Evolutionary conservation across 2,797 vertebrate genomes (phyloP).

Genomic region (Poecilia picta): DNA sequence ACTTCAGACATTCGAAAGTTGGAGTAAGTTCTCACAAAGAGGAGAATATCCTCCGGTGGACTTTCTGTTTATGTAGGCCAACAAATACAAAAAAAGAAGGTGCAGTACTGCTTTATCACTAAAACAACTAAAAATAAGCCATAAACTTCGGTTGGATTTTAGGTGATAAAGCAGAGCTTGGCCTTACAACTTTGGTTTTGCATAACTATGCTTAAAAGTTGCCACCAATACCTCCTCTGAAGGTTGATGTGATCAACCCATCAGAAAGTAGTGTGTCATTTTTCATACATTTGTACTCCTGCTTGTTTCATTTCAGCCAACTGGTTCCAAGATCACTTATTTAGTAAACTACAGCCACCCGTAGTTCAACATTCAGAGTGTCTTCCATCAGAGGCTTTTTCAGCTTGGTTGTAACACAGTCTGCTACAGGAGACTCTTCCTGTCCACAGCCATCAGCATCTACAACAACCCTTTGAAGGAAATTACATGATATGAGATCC

Average conservation of each 20-base stretch:
- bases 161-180: not conserved
- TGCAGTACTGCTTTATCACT: too few relatives aligned
- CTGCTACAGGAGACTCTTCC: not conserved
- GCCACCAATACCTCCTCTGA: not conserved
- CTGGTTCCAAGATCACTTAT: not conserved
- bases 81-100: too few relatives aligned
- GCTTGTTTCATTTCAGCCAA: not conserved
- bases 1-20: too few relatives aligned
- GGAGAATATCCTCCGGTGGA: too few relatives aligned
- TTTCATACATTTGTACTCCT: not conserved
- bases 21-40: too few relatives aligned
- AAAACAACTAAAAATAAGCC: not conserved
- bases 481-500: not conserved
- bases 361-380: not conserved
- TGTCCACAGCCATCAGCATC: not conserved
- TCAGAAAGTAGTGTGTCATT: not conserved
- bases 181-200: not conserved
- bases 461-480: not conserved
- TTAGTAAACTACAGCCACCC: not conserved
- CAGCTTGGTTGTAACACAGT: not conserved
- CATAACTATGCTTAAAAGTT: not conserved
- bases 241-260: not conserved
- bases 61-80: too few relatives aligned
- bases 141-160: not conserved
- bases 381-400: not conserved